These are phyloP conservation scores for Lycophotia porphyrea DNA, from an alignment of 2,888 invertebrate species.

Conservation along the genomic window DNA sequence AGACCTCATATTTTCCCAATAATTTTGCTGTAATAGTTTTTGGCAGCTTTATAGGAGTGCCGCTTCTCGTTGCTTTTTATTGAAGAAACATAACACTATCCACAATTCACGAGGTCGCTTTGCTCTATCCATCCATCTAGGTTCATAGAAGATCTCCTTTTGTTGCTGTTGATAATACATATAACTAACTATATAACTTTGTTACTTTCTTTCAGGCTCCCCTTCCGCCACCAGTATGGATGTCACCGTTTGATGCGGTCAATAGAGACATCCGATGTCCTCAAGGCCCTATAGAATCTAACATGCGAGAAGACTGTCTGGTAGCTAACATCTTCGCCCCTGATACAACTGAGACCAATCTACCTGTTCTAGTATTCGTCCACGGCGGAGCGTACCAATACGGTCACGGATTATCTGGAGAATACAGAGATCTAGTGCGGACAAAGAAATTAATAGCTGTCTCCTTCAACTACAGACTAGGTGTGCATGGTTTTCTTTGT, in stretches of 20 bases:
- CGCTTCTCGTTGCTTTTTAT: not conserved
- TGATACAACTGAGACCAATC: slow-evolving; percentile 69
- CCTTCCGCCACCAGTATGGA: slow-evolving; percentile 71
- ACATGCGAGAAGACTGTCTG: slow-evolving; percentile 77
- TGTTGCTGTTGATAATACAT: not conserved
- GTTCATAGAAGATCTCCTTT: not conserved
- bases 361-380: slow-evolving; percentile 82
- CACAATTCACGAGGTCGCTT: too few species aligned
- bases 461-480: slow-evolving; percentile 78
- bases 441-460: slow-evolving; percentile 73
- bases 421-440: slow-evolving; percentile 68
- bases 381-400: slow-evolving; percentile 84
- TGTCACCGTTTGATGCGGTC: slow-evolving; percentile 69
- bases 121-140: not conserved
- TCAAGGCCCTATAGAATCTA: slow-evolving; percentile 50
- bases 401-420: slow-evolving; percentile 73
- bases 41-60: not conserved
- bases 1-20: not conserved
- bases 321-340: slow-evolving; percentile 79
- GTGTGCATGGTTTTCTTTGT: slow-evolving; percentile 76
- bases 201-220: slow-evolving; percentile 69
- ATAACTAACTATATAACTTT: not conserved
- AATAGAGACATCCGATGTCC: slow-evolving; percentile 69
- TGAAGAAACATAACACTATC: not conserved
- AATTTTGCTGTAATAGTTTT: not conserved